Percentiles rank a stretch among this genome's conserved stretches.
Evolutionary conservation across 1,140 invertebrate genomes (phyloP).

Genomic region (Drosophila elegans): DNA sequence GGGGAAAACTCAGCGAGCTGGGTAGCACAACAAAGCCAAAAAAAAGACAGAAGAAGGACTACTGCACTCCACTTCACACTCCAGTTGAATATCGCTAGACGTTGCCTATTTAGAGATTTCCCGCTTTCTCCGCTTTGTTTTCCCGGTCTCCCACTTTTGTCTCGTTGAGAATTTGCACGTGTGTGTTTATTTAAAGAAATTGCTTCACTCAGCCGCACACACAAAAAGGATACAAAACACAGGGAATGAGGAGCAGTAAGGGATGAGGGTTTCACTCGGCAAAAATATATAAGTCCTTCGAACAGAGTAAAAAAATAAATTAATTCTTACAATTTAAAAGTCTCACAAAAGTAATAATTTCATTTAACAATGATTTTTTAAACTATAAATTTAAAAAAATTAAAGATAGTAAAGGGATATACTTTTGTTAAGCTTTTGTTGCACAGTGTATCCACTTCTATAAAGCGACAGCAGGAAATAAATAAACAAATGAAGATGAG

Average conservation of each 20-base stretch:
- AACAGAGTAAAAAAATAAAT: too few relatives aligned
- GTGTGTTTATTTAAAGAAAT: conserved; percentile 84
- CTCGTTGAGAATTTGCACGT: conserved; percentile 67
- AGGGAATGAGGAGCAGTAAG: neutral
- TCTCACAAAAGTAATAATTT: too few relatives aligned
- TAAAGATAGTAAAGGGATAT: too few relatives aligned
- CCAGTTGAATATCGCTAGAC: conserved; percentile 35
- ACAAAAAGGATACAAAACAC: conserved; percentile 24
- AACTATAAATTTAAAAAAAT: too few relatives aligned
- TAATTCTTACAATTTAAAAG: too few relatives aligned
- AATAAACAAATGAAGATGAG: conserved; percentile 82
- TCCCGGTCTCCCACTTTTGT: conserved; percentile 43
- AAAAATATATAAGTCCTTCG: neutral
- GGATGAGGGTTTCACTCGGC: conserved; percentile 7
- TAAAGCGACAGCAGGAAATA: conserved; percentile 68
- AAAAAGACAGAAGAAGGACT: conserved; percentile 42
- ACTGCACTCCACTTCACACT: conserved; percentile 48
- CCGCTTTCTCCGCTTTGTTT: conserved; percentile 31
- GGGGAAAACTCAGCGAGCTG: conserved; percentile 8
- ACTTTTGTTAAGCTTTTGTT: neutral
- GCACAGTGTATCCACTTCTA: conserved; percentile 31
- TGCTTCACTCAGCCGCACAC: conserved; percentile 60
- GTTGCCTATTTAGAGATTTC: conserved; percentile 73
- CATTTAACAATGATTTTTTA: too few relatives aligned
- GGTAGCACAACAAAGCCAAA: conserved; percentile 55